phyloP scores from a whole-genome alignment of 2,888 invertebrate species.

The Morpho deidamia region DNA sequence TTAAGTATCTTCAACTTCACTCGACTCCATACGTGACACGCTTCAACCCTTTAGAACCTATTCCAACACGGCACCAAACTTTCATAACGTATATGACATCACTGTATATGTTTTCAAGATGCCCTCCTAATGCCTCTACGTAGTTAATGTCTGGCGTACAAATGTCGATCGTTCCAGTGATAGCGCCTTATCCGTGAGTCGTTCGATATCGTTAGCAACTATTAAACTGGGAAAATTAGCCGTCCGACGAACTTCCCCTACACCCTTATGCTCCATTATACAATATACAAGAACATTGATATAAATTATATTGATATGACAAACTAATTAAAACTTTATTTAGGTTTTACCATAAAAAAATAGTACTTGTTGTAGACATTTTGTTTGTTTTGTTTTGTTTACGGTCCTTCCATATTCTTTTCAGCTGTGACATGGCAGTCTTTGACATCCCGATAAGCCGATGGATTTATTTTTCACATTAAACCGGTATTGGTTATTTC shows the following conservation, averaged over 20 bases:
- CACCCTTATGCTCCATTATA: constrained; percentile 35
- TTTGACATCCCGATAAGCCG: too few species aligned
- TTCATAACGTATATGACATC: too few species aligned
- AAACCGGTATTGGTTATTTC: too few species aligned
- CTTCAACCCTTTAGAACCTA: constrained; percentile 1
- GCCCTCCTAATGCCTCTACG: not conserved
- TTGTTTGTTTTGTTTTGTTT: too few species aligned
- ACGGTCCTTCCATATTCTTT: too few species aligned
- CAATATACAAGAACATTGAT: constrained; percentile 16
- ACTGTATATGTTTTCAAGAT: not conserved
- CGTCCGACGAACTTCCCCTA: constrained; percentile 46
- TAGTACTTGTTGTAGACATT: too few species aligned
- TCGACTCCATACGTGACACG: constrained; percentile 10
- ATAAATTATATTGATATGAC: not conserved
- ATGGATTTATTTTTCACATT: too few species aligned
- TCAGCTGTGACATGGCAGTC: too few species aligned
- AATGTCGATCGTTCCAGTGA: constrained; percentile 19
- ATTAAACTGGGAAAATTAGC: constrained; percentile 52
- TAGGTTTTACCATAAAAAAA: too few species aligned
- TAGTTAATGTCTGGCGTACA: constrained; percentile 7
- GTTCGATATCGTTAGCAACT: constrained; percentile 51
- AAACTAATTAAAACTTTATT: too few species aligned
- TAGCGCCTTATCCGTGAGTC: constrained; percentile 17
- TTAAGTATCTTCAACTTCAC: constrained; percentile 8
- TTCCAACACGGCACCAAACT: constrained; percentile 1